Percentiles rank a stretch among this genome's conserved stretches.
phyloP scores from a whole-genome alignment of 2,113 vertebrate species.

The Larimichthys crocea region DNA sequence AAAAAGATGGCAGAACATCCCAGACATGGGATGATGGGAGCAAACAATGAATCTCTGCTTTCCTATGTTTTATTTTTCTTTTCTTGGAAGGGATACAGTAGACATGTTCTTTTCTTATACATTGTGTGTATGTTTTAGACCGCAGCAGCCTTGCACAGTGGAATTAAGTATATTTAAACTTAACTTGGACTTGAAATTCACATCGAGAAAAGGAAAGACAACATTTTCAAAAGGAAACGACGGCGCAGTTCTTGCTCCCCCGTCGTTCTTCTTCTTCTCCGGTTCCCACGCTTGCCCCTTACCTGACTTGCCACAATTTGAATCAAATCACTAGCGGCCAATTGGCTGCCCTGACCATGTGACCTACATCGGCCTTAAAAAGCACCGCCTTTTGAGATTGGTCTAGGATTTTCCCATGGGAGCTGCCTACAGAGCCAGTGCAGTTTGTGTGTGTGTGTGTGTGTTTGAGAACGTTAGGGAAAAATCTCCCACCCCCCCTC shows the following conservation, averaged over 20 bases:
- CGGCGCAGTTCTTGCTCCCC: slow-evolving; percentile 29
- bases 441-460: slow-evolving; percentile 34
- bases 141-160: slow-evolving; percentile 22
- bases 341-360: slow-evolving; percentile 82
- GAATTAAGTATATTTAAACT: slow-evolving; percentile 45
- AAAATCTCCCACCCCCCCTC: slow-evolving; percentile 53
- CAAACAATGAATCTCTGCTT: slow-evolving; percentile 32
- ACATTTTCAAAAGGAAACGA: slow-evolving; percentile 49
- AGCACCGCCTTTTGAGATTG: slow-evolving; percentile 75
- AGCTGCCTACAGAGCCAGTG: slow-evolving; percentile 74
- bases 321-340: slow-evolving; percentile 79
- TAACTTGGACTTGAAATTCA: slow-evolving; percentile 29
- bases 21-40: slow-evolving; percentile 20
- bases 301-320: slow-evolving; percentile 84
- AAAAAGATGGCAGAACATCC: slow-evolving; percentile 1
- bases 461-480: slow-evolving; percentile 58
- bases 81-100: not conserved
- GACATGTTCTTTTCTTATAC: not conserved
- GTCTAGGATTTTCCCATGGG: slow-evolving; percentile 86
- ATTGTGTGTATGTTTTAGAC: slow-evolving; percentile 50
- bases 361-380: slow-evolving; percentile 71
- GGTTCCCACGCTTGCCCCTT: slow-evolving; percentile 81
- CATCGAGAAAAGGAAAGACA: slow-evolving; percentile 17
- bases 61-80: slow-evolving; percentile 27
- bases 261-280: slow-evolving; percentile 35